Base-by-base conservation (phyloP, 2,113 vertebrate species). In the Podilymbus podiceps region DNA sequence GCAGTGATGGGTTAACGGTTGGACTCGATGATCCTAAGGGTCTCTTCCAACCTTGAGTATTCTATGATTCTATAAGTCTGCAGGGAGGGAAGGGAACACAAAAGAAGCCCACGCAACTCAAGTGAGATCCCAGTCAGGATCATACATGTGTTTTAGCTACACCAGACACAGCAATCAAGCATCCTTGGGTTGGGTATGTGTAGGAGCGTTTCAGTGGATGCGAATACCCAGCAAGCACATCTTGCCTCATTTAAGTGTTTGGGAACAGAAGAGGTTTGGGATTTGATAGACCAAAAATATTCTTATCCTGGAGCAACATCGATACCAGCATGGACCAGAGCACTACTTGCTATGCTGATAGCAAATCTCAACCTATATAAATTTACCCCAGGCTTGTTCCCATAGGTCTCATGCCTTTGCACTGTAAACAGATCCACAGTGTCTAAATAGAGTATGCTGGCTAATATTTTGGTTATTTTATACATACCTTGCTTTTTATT, bases 71-170 rank as follows among this genome's bases (percentile, higher is more conserved):
- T n/a, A n/a, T n/a, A n/a, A n/a, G 22, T 53, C 42, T 87, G 22
- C 1, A 1, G 12, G 15, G 27, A 44, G 14, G 38, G 19, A 72
- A 47, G 19, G 20, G 42, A 20, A 20, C 38, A n/a, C 27, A 21
- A 7, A 52, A 52, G 25, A 68, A 79, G 28, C 22, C 40, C 3
- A 6, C 0, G 0, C 2, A 6, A 25, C 73, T 62, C 27, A 33
- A 44, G 12, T 62, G 72, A 62, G 40, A 35, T 7, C 50, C 28
- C 52, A 24, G 16, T 19, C 19, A 71, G 35, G 31, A 11, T 3
- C 15, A 1, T 42, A 44, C 2, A 0, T 1, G 3, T 0, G 0
- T 67, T 83, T 87, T 22, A 56, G 15, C 33, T 80, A 35, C 38
- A 31, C 9, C 42, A 67, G 40, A 40, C 15, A 18, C 73, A 72